Conservation (phyloP, 2,888 invertebrate genomes). For the Keiferia lycopersicella region DNA sequence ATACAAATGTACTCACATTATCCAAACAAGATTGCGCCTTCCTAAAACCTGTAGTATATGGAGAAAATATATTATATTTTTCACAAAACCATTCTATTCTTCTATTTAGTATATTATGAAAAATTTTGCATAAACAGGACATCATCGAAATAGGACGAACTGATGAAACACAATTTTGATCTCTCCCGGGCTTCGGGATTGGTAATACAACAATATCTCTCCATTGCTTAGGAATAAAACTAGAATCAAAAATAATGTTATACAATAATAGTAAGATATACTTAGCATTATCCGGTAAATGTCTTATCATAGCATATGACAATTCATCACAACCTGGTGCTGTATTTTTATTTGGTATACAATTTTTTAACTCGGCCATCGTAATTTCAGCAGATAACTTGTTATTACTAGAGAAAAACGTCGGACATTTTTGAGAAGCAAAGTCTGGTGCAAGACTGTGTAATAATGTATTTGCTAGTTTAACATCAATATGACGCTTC, state of each 20-base stretch:
- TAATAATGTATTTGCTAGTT: constrained; percentile 10
- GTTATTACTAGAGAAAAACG: constrained; percentile 17
- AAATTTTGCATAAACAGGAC: constrained; percentile 32
- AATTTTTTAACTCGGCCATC: constrained; percentile 19
- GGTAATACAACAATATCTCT: constrained; percentile 32
- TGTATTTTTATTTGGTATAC: neutral
- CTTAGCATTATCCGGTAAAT: constrained; percentile 21
- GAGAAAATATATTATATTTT: constrained; percentile 26
- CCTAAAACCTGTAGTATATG: no score
- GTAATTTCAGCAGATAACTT: constrained; percentile 14
- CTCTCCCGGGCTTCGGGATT: constrained; percentile 33
- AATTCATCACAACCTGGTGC: no score
- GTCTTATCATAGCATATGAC: no score
- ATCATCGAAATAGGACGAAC: constrained; percentile 34
- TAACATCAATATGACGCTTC: constrained; percentile 5
- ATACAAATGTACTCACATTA: constrained; percentile 27
- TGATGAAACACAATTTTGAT: constrained; percentile 7
- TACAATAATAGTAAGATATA: constrained; percentile 23
- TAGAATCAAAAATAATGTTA: constrained; percentile 22
- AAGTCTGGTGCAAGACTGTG: constrained; percentile 25
- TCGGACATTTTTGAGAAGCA: constrained; percentile 14
- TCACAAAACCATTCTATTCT: constrained; percentile 33
- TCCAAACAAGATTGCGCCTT: constrained; percentile 31
- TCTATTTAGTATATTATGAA: constrained; percentile 29
- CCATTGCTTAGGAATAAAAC: constrained; percentile 32